A percentile compares a stretch with the other conserved stretches of the same genome.
Conservation (phyloP, 2,113 vertebrate species). For the Xiphophorus hellerii region DNA sequence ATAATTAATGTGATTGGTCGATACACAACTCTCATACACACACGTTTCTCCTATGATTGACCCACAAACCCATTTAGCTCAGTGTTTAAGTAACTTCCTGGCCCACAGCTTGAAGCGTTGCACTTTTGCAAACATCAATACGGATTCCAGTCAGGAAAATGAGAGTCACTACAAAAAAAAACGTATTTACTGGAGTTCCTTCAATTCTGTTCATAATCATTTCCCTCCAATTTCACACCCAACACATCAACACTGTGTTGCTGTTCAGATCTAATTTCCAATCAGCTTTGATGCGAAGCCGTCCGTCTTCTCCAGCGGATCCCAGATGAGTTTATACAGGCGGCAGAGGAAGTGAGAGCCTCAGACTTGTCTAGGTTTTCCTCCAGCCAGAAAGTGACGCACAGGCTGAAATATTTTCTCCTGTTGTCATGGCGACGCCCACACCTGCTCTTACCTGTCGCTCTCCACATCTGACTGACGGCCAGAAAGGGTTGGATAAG, state of each 20-base stretch:
- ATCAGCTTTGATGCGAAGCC: neutral
- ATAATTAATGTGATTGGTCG: neutral
- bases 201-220: neutral
- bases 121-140: neutral
- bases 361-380: too few species aligned
- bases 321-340: neutral
- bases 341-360: neutral
- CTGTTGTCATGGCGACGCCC: too few species aligned
- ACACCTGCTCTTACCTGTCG: too few species aligned
- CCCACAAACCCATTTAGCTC: neutral
- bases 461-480: too few species aligned
- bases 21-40: neutral
- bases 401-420: too few species aligned
- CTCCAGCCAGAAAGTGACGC: neutral
- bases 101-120: neutral
- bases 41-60: neutral
- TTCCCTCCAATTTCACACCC: neutral
- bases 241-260: neutral
- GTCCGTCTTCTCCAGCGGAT: neutral
- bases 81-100: neutral
- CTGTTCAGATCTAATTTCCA: neutral
- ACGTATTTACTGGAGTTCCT: neutral
- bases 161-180: neutral
- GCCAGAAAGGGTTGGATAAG: neutral
- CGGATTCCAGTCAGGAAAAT: neutral